Evolutionary conservation across 1,140 invertebrate species (phyloP).

Genomic region (Mizuhopecten yessoensis): DNA sequence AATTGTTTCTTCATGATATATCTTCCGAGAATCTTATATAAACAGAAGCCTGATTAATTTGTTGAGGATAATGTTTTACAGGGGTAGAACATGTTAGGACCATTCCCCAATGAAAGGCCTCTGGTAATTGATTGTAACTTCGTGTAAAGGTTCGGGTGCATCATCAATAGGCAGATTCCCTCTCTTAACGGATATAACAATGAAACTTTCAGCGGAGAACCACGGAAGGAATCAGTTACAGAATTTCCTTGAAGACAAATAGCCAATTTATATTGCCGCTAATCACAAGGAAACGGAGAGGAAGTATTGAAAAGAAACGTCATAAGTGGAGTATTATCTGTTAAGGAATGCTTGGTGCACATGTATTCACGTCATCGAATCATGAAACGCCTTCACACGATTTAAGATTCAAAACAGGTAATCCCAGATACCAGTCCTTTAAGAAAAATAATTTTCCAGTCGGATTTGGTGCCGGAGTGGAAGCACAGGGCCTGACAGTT

Average conservation of each 20-base stretch:
- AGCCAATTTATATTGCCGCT: conserved; percentile 24
- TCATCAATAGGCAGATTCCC: background rate
- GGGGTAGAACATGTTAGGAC: background rate
- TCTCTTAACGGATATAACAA: background rate
- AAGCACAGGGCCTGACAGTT: background rate
- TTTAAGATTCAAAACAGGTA: conserved; percentile 12
- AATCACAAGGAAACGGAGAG: background rate
- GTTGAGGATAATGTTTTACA: background rate
- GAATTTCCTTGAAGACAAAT: conserved; percentile 13
- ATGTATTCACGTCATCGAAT: background rate
- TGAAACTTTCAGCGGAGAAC: background rate
- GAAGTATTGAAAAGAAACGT: background rate
- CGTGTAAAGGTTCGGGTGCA: background rate
- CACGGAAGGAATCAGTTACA: conserved; percentile 21
- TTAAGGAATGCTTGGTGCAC: background rate
- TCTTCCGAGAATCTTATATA: background rate
- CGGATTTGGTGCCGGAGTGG: background rate
- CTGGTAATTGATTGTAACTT: conserved; percentile 3
- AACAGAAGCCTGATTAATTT: background rate
- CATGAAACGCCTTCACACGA: background rate
- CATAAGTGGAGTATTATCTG: background rate
- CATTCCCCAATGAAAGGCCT: background rate
- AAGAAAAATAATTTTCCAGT: conserved; percentile 27
- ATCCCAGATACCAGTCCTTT: background rate
- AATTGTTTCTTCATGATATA: background rate